These are phyloP conservation scores for Ylistrum balloti DNA, from an alignment of 1,140 invertebrate genomes.

Conservation along the genomic window DNA sequence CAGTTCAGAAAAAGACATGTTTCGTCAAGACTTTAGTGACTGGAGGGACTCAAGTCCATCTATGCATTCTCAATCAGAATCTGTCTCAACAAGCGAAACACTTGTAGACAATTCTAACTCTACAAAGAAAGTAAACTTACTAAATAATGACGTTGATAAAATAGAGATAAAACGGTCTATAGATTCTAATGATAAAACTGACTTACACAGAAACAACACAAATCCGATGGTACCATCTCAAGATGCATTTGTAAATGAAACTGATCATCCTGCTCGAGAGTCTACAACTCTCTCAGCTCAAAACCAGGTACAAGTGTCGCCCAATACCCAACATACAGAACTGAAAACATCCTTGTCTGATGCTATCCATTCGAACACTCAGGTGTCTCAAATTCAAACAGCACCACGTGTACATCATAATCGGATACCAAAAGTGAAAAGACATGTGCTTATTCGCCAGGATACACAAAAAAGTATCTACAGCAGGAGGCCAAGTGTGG, in stretches of 20 bases:
- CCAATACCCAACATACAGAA: not conserved
- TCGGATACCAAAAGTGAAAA: not conserved
- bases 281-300: not conserved
- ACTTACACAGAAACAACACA: not conserved
- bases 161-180: not conserved
- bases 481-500: not conserved
- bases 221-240: not conserved
- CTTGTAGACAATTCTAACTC: not conserved
- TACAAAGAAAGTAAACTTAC: not conserved
- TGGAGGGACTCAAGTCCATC: not conserved
- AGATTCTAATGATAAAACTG: not conserved
- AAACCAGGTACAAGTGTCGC: not conserved
- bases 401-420: not conserved
- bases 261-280: not conserved
- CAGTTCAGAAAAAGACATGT: slow-evolving; percentile 25
- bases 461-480: not conserved
- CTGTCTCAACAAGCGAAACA: not conserved
- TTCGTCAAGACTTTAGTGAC: not conserved
- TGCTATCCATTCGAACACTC: not conserved
- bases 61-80: not conserved
- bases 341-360: not conserved
- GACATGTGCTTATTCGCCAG: not conserved
- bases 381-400: not conserved
- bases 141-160: not conserved
- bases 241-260: not conserved